phyloP scores from a whole-genome alignment of 92 coral and sea anemone species.

The Epizoanthus scotinus region DNA sequence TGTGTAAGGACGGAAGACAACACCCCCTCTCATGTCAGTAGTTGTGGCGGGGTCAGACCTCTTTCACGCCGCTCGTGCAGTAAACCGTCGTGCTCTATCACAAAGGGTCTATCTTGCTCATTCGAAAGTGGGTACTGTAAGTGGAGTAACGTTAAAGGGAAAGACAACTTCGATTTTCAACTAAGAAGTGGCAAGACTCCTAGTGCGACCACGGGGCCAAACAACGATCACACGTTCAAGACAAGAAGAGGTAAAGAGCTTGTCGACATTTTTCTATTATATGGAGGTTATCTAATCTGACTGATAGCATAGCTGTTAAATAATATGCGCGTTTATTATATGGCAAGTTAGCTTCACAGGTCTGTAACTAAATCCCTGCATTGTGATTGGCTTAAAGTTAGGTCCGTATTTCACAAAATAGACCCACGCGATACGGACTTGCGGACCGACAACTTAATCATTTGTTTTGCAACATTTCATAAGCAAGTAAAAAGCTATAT shows the following conservation, averaged over 20 bases:
- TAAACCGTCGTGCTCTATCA: background rate
- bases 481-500: too few species aligned
- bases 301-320: too few species aligned
- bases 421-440: too few species aligned
- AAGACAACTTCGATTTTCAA: constrained; percentile 27
- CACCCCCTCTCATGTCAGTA: background rate
- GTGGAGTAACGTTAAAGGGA: constrained; percentile 37
- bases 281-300: too few species aligned
- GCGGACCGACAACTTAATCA: too few species aligned
- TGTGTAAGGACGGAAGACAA: background rate
- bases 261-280: too few species aligned
- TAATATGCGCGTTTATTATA: too few species aligned
- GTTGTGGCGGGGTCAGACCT: background rate
- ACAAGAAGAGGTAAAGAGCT: constrained; percentile 6
- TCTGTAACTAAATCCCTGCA: too few species aligned
- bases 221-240: constrained; percentile 19
- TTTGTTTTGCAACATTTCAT: too few species aligned
- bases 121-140: constrained; percentile 25
- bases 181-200: constrained; percentile 26
- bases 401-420: too few species aligned
- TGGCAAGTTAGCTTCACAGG: too few species aligned
- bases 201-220: constrained; percentile 9
- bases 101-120: constrained; percentile 37
- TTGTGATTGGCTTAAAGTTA: too few species aligned
- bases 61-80: background rate